These are phyloP conservation scores for Hydriomena furcata DNA, from an alignment of 2,888 invertebrate genomes.

Conservation along the genomic window DNA sequence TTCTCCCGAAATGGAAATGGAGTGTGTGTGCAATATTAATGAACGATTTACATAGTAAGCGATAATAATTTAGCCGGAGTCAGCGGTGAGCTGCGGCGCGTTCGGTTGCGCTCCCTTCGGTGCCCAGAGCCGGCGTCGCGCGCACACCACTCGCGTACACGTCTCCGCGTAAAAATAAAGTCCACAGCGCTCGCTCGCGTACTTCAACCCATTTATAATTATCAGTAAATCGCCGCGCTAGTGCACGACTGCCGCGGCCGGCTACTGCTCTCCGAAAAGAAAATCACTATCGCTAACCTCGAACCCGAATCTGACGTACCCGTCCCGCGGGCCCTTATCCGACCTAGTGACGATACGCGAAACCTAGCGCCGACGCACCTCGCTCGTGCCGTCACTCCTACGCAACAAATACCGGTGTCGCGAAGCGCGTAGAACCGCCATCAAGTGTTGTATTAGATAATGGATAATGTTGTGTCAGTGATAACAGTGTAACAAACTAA, in stretches of 20 bases:
- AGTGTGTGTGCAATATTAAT: constrained; percentile 76
- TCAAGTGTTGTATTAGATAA: constrained; percentile 64
- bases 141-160: constrained; percentile 74
- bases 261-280: constrained; percentile 72
- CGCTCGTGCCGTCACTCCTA: constrained; percentile 60
- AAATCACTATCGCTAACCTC: constrained; percentile 60
- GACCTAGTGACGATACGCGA: constrained; percentile 53
- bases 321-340: constrained; percentile 60
- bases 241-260: constrained; percentile 76
- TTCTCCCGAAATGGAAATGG: constrained; percentile 66
- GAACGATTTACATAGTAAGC: constrained; percentile 70
- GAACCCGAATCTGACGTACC: constrained; percentile 52
- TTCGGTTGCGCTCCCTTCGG: constrained; percentile 65
- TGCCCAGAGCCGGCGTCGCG: constrained; percentile 59
- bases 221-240: constrained; percentile 81
- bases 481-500: constrained; percentile 60
- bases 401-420: constrained; percentile 63
- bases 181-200: constrained; percentile 75
- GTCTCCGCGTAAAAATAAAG: constrained; percentile 83
- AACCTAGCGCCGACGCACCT: constrained; percentile 50
- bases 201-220: constrained; percentile 82
- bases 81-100: constrained; percentile 55
- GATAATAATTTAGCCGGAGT: constrained; percentile 66
- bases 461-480: constrained; percentile 64
- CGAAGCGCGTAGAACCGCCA: constrained; percentile 51